These are phyloP conservation scores for Aplodontia rufa DNA, from an alignment of 2,113 vertebrate species.

Conservation along the genomic window DNA sequence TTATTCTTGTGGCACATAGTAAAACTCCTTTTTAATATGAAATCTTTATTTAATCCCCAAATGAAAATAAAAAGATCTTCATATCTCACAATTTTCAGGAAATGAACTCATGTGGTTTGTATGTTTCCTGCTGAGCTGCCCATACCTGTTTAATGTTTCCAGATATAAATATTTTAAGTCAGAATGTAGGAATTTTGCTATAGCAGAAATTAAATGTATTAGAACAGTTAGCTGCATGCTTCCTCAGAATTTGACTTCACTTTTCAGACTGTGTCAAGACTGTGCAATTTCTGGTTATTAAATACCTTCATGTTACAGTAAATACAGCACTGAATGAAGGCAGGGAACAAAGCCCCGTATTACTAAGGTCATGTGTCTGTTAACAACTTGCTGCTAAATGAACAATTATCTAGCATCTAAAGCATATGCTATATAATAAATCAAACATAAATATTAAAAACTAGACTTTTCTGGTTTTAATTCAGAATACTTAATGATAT, in stretches of 20 bases:
- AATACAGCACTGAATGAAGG: background rate
- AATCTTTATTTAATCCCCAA: background rate
- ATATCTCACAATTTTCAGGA: background rate
- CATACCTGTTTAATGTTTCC: background rate
- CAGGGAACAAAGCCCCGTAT: background rate
- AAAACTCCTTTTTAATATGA: background rate
- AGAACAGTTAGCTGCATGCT: background rate
- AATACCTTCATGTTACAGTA: background rate
- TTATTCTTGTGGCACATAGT: background rate
- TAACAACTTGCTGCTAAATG: background rate
- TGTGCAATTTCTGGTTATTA: slow-evolving; percentile 8
- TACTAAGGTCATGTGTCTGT: background rate
- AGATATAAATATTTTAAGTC: background rate
- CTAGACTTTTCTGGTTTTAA: background rate
- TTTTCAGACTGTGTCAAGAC: background rate
- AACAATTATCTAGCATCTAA: background rate
- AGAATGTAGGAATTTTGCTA: background rate
- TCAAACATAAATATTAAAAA: background rate
- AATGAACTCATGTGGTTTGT: background rate
- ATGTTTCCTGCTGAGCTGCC: background rate
- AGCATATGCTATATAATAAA: too few relatives aligned
- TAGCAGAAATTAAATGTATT: background rate
- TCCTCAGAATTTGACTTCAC: background rate
- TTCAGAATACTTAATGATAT: background rate
- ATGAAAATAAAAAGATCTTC: background rate